phyloP scores from a whole-genome alignment of 1,140 invertebrate species.

The Calliphora vicina region DNA sequence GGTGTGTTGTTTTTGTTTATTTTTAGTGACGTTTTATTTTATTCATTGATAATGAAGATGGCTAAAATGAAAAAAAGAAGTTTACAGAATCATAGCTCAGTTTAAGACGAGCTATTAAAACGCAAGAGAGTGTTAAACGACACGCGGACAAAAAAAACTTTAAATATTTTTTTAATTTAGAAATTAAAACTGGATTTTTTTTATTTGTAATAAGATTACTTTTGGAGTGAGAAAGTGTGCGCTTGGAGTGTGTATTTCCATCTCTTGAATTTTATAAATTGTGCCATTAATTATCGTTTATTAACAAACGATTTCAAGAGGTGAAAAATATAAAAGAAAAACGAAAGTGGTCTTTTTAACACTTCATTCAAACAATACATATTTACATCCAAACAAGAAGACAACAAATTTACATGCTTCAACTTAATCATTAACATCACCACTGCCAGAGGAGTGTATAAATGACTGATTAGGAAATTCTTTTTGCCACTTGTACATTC shows the following conservation, averaged over 20 bases:
- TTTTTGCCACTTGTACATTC: not conserved
- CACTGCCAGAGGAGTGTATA: not conserved
- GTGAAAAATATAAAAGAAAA: not conserved
- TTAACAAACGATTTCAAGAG: not conserved
- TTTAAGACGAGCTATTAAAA: constrained; percentile 12
- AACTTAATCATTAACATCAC: not conserved
- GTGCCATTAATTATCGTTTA: not conserved
- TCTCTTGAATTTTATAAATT: not conserved
- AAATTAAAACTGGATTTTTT: not conserved
- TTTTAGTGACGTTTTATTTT: not conserved
- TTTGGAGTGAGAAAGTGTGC: not conserved
- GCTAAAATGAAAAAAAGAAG: constrained; percentile 13
- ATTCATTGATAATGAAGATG: constrained; percentile 1
- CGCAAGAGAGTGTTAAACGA: not conserved
- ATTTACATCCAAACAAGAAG: not conserved
- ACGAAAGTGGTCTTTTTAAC: not conserved
- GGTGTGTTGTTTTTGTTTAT: not conserved
- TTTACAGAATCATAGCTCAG: not conserved
- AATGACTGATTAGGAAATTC: not conserved
- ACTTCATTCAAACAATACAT: not conserved
- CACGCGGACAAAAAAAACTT: not conserved
- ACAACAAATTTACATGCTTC: not conserved
- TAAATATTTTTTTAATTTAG: not conserved
- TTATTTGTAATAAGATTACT: not conserved
- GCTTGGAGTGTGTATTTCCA: not conserved